Base-by-base conservation (phyloP, 2,113 vertebrate species). In the Caranx ignobilis region DNA sequence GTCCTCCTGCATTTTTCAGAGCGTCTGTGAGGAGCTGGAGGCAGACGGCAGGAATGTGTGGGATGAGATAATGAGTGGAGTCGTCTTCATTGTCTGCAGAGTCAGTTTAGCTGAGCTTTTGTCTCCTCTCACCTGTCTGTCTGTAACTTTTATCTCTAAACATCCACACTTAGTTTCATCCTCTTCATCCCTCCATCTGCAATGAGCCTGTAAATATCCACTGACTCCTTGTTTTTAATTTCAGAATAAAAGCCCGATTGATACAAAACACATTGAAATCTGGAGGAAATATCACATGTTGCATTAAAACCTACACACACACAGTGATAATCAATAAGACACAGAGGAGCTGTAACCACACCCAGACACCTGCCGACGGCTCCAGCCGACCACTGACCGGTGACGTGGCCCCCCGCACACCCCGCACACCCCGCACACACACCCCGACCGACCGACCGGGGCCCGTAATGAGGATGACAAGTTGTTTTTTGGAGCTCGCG, bases 1-100 rank as follows among this genome's bases (percentile, higher is more conserved):
- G 66, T 54, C 56, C 73, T 89, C 65, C 11, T 89, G 82, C 82
- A 91, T 90, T 87, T 90, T 79, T 88, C 87, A 87, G 87, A 73
- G 59, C 61, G 75, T 31, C 41, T 21, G 50, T 70, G 72, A 72
- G 37, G 60, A 75, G 79, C 67, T 61, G 86, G 69, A 63, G 52
- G 41, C 56, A 63, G 64, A 80, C 41, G 26, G 79, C 0, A 0
- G 35, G 63, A 32, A 54, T 64, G 57, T 76, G 77, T 81, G 65
- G 62, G 47, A 74, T 34, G 64, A 60, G 35, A 19, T 11, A 47
- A 57, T 59, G 57, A 81, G 50, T 1, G 31, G 62, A 82, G 72
- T 18, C 31, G 68, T 10, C 35, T 32, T 55, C 82, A 45, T 18
- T 71, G 37, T 43, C 48, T 41, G 52, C 39, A 26, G 26, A 26